These are phyloP conservation scores for Buathra laborator DNA, from an alignment of 2,888 invertebrate species.

Conservation along the genomic window DNA sequence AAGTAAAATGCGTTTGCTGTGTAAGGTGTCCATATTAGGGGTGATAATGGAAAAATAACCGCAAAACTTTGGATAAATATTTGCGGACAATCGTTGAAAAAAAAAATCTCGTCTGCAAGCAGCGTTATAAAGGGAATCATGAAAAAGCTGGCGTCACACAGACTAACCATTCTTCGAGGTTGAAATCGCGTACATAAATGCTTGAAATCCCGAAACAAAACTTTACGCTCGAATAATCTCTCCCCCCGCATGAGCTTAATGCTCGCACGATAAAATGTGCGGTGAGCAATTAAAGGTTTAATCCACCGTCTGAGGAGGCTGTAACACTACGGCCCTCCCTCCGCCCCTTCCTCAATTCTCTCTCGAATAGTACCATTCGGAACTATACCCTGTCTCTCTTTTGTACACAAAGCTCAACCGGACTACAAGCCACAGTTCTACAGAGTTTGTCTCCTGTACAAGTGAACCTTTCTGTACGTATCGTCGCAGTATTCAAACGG, in stretches of 20 bases:
- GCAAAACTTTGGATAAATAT: not conserved
- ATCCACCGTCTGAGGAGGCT: conserved; percentile 54
- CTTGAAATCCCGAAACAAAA: conserved; percentile 43
- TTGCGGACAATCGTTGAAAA: not conserved
- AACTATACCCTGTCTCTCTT: conserved; percentile 43
- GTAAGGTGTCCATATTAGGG: not conserved
- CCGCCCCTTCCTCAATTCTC: conserved; percentile 1
- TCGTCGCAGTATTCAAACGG: conserved; percentile 16
- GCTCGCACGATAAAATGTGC: conserved; percentile 50
- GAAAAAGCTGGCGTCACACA: not conserved
- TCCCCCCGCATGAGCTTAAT: conserved; percentile 26
- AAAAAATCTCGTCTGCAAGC: not conserved
- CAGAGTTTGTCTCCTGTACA: conserved; percentile 32
- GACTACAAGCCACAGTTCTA: conserved; percentile 24
- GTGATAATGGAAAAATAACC: not conserved
- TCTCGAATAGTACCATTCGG: conserved; percentile 8
- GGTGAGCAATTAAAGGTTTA: conserved; percentile 58
- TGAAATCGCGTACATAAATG: conserved; percentile 26
- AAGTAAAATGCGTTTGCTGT: too few species aligned
- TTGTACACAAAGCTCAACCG: conserved; percentile 33
- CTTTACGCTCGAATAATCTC: conserved; percentile 31
- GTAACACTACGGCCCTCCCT: not conserved
- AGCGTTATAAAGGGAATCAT: conserved; percentile 1
- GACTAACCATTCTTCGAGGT: not conserved
- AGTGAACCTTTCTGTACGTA: conserved; percentile 26